phyloP scores from a whole-genome alignment of 2,888 invertebrate species.

The Trissolcus japonicus region DNA sequence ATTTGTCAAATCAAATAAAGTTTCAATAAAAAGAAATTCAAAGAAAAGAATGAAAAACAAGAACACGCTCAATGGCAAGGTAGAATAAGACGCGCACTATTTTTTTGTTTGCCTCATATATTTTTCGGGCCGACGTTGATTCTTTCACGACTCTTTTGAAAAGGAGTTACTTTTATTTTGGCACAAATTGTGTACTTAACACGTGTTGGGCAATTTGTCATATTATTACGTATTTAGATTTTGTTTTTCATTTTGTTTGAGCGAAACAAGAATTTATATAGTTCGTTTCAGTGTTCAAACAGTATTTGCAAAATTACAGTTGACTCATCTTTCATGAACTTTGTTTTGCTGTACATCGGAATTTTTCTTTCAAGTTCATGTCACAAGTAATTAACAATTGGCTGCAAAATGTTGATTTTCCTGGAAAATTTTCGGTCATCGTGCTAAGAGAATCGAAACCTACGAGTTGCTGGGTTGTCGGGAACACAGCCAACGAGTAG shows the following conservation, averaged over 20 bases:
- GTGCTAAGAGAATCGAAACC: conserved; percentile 52
- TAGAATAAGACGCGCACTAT: conserved; percentile 8
- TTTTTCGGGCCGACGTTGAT: conserved; percentile 36
- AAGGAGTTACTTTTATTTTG: conserved; percentile 61
- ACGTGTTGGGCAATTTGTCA: conserved; percentile 58
- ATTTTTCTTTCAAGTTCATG: background rate
- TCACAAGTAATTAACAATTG: background rate
- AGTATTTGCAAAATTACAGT: no score
- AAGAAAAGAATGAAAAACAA: background rate
- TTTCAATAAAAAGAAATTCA: no score
- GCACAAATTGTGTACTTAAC: conserved; percentile 51
- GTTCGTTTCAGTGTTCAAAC: no score
- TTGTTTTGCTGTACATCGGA: background rate
- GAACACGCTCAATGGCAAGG: conserved; percentile 6
- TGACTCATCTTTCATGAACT: background rate
- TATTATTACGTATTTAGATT: conserved; percentile 13
- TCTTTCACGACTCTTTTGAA: conserved; percentile 61
- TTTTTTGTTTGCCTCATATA: conserved; percentile 37
- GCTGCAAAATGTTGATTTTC: conserved; percentile 34
- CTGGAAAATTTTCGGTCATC: conserved; percentile 48
- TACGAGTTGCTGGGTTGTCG: conserved; percentile 46
- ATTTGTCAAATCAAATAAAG: no score
- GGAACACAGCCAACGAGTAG: conserved; percentile 70
- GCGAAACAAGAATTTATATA: background rate
- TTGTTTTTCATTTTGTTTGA: background rate